Evolutionary conservation across 2,113 vertebrate genomes (phyloP).

Genomic region (western clawed frog (Xenopus tropicalis)): DNA sequence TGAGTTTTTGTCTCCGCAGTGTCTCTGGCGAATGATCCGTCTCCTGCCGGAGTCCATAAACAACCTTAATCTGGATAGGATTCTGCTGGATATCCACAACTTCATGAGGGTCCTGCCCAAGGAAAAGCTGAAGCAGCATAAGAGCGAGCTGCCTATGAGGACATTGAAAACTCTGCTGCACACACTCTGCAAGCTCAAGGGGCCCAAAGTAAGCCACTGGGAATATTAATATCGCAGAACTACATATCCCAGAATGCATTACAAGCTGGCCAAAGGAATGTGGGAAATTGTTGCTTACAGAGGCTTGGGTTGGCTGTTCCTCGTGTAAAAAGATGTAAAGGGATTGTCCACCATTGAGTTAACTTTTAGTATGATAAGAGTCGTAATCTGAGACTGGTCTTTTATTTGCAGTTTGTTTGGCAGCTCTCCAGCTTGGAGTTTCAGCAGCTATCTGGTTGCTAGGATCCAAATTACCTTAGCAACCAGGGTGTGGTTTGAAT

Average conservation of each 20-base stretch:
- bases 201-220: conserved; percentile 74
- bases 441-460: no score
- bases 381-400: no score
- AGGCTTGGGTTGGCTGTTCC: background rate
- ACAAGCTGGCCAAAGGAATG: no score
- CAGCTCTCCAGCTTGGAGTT: no score
- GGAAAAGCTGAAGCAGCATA: conserved; percentile 93
- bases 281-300: no score
- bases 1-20: conserved; percentile 60
- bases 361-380: no score
- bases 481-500: no score
- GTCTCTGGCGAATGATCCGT: conserved; percentile 96
- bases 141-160: conserved; percentile 90
- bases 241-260: no score
- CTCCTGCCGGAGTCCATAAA: conserved; percentile 90
- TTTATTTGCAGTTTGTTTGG: no score
- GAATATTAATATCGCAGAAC: no score
- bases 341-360: no score
- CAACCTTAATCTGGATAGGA: conserved; percentile 90
- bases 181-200: conserved; percentile 89
- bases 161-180: conserved; percentile 93
- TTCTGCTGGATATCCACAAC: conserved; percentile 91
- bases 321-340: background rate
- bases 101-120: conserved; percentile 98
- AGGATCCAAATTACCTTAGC: no score